These are phyloP conservation scores for Drosophila infuscata DNA, from an alignment of 2,888 invertebrate species.

Conservation along the genomic window DNA sequence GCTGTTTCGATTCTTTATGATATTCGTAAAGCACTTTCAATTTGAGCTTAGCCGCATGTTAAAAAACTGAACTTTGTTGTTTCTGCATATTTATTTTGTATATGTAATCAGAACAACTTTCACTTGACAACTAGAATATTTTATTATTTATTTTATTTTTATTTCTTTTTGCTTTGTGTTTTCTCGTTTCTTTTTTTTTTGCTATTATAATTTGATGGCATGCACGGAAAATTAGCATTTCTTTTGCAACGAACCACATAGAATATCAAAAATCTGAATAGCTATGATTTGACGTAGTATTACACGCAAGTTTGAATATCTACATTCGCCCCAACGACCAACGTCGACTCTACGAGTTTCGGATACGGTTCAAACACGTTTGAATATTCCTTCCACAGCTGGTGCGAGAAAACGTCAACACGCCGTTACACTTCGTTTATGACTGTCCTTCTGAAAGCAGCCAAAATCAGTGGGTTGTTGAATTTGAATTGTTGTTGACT, in stretches of 20 bases:
- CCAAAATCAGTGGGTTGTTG: constrained; percentile 64
- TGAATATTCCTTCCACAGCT: constrained; percentile 22
- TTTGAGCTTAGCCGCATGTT: constrained; percentile 14
- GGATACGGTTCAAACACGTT: constrained; percentile 12
- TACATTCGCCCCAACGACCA: constrained; percentile 20
- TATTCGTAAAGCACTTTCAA: constrained; percentile 29
- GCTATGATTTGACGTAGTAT: constrained; percentile 34
- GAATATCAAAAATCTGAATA: constrained; percentile 44
- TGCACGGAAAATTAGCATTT: constrained; percentile 41
- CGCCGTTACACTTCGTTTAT: constrained; percentile 81
- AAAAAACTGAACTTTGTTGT: constrained; percentile 7
- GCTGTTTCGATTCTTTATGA: constrained; percentile 19
- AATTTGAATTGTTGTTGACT: constrained; percentile 64
- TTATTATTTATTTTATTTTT: constrained; percentile 18
- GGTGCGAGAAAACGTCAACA: constrained; percentile 74
- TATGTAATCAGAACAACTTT: constrained; percentile 7
- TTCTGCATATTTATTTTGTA: constrained; percentile 16
- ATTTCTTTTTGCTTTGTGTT: background rate
- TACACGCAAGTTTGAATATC: constrained; percentile 41
- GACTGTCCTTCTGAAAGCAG: constrained; percentile 74
- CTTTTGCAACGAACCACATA: constrained; percentile 10
- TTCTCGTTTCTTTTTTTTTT: background rate
- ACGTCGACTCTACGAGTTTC: constrained; percentile 3
- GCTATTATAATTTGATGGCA: constrained; percentile 36
- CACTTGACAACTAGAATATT: constrained; percentile 47